phyloP scores from a whole-genome alignment of 92 coral and sea anemone genomes.

The Epizoanthus stellaris region DNA sequence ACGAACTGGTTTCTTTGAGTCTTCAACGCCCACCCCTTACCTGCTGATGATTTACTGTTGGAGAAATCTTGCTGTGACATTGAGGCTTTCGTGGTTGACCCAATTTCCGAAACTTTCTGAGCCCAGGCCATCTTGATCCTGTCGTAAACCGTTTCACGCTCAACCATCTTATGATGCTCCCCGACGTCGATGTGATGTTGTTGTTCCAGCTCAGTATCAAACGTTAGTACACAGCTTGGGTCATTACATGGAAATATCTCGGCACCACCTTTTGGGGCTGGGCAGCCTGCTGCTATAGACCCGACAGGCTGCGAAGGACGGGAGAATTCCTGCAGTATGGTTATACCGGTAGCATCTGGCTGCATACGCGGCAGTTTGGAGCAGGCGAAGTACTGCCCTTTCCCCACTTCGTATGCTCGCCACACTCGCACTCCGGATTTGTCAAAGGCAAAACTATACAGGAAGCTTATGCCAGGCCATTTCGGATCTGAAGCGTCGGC shows the following conservation, averaged over 20 bases:
- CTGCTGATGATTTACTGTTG: conserved; percentile 2
- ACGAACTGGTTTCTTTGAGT: conserved; percentile 31
- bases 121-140: conserved; percentile 50
- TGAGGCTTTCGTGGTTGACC: conserved; percentile 4
- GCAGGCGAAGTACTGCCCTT: neutral
- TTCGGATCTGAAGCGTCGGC: conserved; percentile 3
- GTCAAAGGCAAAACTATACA: neutral
- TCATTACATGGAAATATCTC: conserved; percentile 37
- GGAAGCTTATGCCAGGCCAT: neutral
- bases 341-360: neutral
- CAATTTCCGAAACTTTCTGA: conserved; percentile 48
- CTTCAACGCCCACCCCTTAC: conserved; percentile 52
- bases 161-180: conserved; percentile 40
- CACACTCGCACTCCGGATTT: conserved; percentile 27
- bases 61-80: conserved; percentile 14
- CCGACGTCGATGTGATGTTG: conserved; percentile 57
- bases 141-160: conserved; percentile 50
- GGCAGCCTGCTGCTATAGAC: neutral
- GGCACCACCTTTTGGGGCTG: neutral
- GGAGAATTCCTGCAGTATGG: conserved; percentile 4
- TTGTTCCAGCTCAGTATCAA: conserved; percentile 48
- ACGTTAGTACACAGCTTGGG: conserved; percentile 45
- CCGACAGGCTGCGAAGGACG: neutral
- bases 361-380: neutral
- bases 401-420: conserved; percentile 12